Evolutionary conservation across 2,797 vertebrate species (phyloP).

Genomic region (Rhabdophis nuchalis): DNA sequence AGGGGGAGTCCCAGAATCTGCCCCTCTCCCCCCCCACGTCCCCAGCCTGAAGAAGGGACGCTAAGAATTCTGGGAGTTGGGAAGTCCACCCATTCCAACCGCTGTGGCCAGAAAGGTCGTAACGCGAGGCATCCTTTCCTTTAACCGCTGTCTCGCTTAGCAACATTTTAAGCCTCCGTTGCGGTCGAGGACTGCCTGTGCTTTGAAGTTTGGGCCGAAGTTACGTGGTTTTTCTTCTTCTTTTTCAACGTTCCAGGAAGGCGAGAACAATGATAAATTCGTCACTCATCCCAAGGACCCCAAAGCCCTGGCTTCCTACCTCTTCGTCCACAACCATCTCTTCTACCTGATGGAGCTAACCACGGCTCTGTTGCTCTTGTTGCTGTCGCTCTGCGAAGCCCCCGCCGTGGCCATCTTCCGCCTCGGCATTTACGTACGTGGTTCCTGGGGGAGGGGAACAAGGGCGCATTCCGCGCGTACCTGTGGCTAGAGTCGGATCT

Average conservation of each 20-base stretch:
- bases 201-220: too few relatives aligned
- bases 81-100: neutral
- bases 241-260: conserved; percentile 76
- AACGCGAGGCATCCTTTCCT: too few relatives aligned
- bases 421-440: conserved; percentile 90
- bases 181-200: too few relatives aligned
- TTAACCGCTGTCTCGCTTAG: neutral
- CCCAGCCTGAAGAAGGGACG: neutral
- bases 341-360: conserved; percentile 97
- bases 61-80: neutral
- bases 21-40: neutral
- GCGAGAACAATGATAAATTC: conserved; percentile 98
- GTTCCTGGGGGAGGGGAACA: neutral
- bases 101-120: too few relatives aligned
- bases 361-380: conserved; percentile 85
- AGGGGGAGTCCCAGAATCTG: neutral
- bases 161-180: too few relatives aligned
- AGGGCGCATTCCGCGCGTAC: too few relatives aligned
- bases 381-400: conserved; percentile 92
- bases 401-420: conserved; percentile 90
- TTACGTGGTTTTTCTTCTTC: too few relatives aligned
- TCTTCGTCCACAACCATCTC: conserved; percentile 94
- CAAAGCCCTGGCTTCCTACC: conserved; percentile 88
- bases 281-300: conserved; percentile 93
- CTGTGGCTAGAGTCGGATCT: too few relatives aligned